phyloP scores from a whole-genome alignment of 2,888 invertebrate genomes.

The Idaea straminata region DNA sequence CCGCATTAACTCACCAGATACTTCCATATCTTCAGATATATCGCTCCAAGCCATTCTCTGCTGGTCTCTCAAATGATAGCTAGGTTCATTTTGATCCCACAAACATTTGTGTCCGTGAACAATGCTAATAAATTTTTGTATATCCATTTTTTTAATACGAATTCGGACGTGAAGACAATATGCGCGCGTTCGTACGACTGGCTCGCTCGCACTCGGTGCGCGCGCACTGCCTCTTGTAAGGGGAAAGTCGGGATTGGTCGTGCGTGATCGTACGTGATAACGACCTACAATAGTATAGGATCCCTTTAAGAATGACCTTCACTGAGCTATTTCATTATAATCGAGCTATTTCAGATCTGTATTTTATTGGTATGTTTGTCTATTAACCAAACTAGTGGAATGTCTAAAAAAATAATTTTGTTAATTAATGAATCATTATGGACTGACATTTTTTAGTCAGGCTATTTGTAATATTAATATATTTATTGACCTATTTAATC shows the following conservation, averaged over 20 bases:
- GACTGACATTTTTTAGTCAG: too few relatives aligned
- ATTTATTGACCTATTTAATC: too few relatives aligned
- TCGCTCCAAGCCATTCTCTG: slow-evolving; percentile 14
- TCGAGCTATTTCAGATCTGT: too few relatives aligned
- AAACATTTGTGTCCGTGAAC: slow-evolving; percentile 15
- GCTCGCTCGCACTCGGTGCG: slow-evolving; percentile 5
- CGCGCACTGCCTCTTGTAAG: not conserved
- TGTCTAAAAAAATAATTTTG: too few relatives aligned
- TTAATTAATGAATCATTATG: too few relatives aligned
- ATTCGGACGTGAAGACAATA: slow-evolving; percentile 12
- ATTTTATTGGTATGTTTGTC: too few relatives aligned
- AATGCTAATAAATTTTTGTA: slow-evolving; percentile 10
- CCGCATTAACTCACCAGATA: slow-evolving; percentile 10
- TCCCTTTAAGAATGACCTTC: too few relatives aligned
- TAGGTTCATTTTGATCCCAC: slow-evolving; percentile 18
- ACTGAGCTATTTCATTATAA: too few relatives aligned
- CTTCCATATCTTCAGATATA: slow-evolving; percentile 14
- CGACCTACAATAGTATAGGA: too few relatives aligned
- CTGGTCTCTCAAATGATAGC: slow-evolving; percentile 17
- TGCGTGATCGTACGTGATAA: not conserved
- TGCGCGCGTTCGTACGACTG: slow-evolving; percentile 18
- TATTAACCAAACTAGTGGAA: too few relatives aligned
- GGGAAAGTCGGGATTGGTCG: not conserved
- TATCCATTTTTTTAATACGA: slow-evolving; percentile 4
- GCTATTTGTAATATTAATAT: too few relatives aligned